Base-by-base conservation (phyloP, 64 coral and sea anemone genomes). In the Astreopora myriophthalma region DNA sequence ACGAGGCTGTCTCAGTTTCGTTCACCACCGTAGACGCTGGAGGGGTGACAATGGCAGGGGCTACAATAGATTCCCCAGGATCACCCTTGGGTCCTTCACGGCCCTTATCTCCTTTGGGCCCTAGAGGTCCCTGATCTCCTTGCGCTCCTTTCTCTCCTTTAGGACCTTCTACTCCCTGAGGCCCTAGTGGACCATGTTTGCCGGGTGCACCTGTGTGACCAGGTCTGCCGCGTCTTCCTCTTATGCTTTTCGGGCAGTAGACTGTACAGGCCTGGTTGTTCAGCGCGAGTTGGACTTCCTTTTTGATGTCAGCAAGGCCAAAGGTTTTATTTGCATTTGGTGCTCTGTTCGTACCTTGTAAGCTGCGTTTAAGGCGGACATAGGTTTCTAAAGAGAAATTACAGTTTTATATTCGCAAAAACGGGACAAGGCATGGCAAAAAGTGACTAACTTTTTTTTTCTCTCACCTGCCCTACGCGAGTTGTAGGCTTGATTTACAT, bases 171-270 rank as follows among this genome's bases (percentile, higher is more conserved):
- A 25, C 19, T 3, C 86, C 70, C 8, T 10, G 71, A 31, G 86
- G 71, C 14, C 86, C 86, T n/a, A 12, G 20, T 61, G 86, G 86
- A 17, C 86, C 86, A 30, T 88, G 86, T 75, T 88, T 88, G 29
- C 86, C 86, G 28, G 86, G 86, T 0, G 64, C 0, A 1, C 86
- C 86, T 37, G 28, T 30, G 20, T 57, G 86, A n/a, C 86, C 86
- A 60, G 29, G 71, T 22, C 26, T 88, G 2, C 86, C 86, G 22
- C 71, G 29, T 32, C 48, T 74, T 22, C 86, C 86, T 38, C 60
- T 88, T 1, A 28, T 23, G 2, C 87, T 48, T 42, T 89, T 89
- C 20, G 24, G 8, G 29, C 87, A 75, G 9, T 75, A 60, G 3
- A 68, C 30, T 1, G 67, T 83, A 12, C 89, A 92, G 49, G 52